phyloP scores from a whole-genome alignment of 2,888 invertebrate species.

The Amaurobius ferox region DNA sequence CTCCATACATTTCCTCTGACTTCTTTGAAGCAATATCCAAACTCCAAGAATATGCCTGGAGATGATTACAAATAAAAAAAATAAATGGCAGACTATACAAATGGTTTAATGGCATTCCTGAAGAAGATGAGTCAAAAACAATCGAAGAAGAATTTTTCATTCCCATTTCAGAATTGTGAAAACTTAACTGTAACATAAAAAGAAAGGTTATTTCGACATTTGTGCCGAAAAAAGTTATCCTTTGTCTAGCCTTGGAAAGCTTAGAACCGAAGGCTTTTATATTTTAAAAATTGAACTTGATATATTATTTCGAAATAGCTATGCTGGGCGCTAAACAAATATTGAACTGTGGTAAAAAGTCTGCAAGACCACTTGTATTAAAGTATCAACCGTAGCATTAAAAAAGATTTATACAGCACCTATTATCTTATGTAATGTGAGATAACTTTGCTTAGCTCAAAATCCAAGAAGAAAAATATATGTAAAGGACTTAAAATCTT shows the following conservation, averaged over 20 bases:
- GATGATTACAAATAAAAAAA: no score
- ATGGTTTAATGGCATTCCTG: not conserved
- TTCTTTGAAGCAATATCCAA: no score
- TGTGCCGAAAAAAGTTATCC: not conserved
- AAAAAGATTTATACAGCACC: not conserved
- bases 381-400: not conserved
- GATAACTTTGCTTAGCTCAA: not conserved
- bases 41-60: no score
- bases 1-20: no score
- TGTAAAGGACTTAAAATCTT: no score
- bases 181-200: not conserved
- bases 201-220: no score
- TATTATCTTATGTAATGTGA: not conserved
- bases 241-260: not conserved
- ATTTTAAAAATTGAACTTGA: not conserved
- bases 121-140: not conserved
- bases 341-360: not conserved
- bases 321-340: not conserved
- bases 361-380: not conserved
- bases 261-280: not conserved
- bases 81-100: no score
- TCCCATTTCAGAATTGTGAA: not conserved
- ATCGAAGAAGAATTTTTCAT: not conserved
- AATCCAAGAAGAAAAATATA: no score
- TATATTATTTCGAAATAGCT: not conserved